phyloP scores from a whole-genome alignment of 2,113 vertebrate species.

The Gymnocephalus cernua region DNA sequence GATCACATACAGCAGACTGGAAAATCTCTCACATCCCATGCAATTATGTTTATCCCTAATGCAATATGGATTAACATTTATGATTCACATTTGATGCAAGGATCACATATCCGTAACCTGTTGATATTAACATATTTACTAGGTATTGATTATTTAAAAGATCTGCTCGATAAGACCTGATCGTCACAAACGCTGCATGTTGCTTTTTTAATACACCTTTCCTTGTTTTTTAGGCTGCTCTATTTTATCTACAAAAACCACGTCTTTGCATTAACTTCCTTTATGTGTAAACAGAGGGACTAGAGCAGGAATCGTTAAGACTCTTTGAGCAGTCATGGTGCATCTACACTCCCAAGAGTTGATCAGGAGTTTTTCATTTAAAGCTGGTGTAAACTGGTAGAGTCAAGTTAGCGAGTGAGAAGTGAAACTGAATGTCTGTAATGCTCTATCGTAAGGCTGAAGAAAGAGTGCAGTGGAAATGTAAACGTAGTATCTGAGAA shows the following conservation, averaged over 20 bases:
- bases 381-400: slow-evolving; percentile 3
- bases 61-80: slow-evolving; percentile 3
- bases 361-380: neutral
- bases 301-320: neutral
- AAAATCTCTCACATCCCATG: slow-evolving; percentile 21
- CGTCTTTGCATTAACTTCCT: neutral
- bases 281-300: neutral
- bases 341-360: neutral
- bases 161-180: neutral
- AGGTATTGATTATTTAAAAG: neutral
- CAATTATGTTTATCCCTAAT: slow-evolving; percentile 1
- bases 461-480: neutral
- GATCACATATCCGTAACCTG: neutral
- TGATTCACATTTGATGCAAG: slow-evolving; percentile 42
- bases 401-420: neutral
- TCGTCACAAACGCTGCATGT: neutral
- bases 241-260: neutral
- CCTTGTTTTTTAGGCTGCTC: neutral
- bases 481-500: neutral
- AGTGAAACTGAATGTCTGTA: neutral
- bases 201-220: neutral
- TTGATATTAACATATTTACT: neutral
- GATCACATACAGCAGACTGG: neutral
- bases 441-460: slow-evolving; percentile 1
- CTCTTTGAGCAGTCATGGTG: neutral